Evolutionary conservation across 1,140 invertebrate genomes (phyloP), one percentile per base, ranked within the genome.

Genomic region (Apis dorsata): DNA sequence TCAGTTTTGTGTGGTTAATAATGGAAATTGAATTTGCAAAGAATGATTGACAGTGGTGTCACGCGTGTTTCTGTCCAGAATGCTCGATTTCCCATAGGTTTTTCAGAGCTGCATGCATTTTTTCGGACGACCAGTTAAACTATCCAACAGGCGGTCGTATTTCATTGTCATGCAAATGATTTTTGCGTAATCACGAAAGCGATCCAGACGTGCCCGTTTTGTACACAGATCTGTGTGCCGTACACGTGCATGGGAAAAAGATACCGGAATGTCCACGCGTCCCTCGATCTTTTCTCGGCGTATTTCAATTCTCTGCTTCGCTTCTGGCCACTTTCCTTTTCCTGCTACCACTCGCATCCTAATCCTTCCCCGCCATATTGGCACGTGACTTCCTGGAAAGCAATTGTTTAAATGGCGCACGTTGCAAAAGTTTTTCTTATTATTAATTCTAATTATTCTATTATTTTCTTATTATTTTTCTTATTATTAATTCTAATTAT

Each of bases 151-250:
- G 51, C 34, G 63, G 28, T 28, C 53, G 8, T 72, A 24, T 34
- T n/a, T 83, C 66, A 86, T 86, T 86, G 75, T 86, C 79, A 86
- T 86, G 85, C 81, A 86, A 86, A 86, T 86, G 76, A 76, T 84
- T 84, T 85, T 84, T 84, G 85, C 76, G 81, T 76, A 79, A 86
- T 44, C 59, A 51, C 53, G 57, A 70, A 59, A 63, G 63, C 72
- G 59, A 68, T 63, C 59, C 17, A 21, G 24, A 28, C 62, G 60
- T 44, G 17, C 49, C 13, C 62, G 28, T 3, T 51, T 49, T 62
- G 63, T 44, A 44, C 34, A 3, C 34, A 44, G 34, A 44, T 44
- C 34, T 44, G 34, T 44, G 34, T 44, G 34, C 34, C 51, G 73
- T 49, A 68, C 84, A 83, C 81, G 81, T 69, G 84, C 75, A 83